Evolutionary conservation across 1,140 invertebrate species (phyloP), one percentile per base, ranked within the genome.

Genomic region (Steinernema feltiae): DNA sequence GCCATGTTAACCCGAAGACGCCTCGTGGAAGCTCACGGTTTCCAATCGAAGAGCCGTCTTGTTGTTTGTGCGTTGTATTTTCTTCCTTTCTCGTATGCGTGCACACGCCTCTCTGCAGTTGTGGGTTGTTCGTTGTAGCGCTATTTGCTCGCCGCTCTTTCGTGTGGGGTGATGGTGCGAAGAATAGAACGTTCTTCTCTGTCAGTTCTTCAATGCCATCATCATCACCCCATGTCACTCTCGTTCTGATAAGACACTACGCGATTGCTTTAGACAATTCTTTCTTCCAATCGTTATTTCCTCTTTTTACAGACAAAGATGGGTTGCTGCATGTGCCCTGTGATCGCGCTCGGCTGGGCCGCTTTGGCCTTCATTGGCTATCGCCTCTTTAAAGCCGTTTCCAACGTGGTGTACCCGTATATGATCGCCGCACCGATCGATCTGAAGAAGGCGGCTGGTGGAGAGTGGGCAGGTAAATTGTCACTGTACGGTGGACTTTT

Each of bases 381-480:
- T 30, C 32, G 32, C 0, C 63, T 79, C n/a, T n/a, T 79, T n/a
- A 27, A 32, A 30, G 69, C 73, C 18, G 0, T 79, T 48, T n/a
- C n/a, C 0, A 78, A 72, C 35, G 78, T 84, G 48, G 30, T 85
- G 1, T 84, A 72, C 32, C 80, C 82, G 1, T 85, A 79, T 70
- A 53, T 82, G 15, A 72, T 85, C 32, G 80, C 76, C 32, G 71
- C 71, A 18, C 76, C 83, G 24, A 78, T 83, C 21, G 83, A 85
- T 72, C 63, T 82, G 17, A 48, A 76, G 17, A 75, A 83, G 24
- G 75, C 70, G 32, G 83, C 84, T 1, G 84, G 84, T 24, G 84
- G 78, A 7, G 74, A 78, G 63, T 86, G 84, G 84, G 84, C 84
- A 30, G 82, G 82, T 83, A 3, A 0, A 73, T 80, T 72, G 32